A percentile compares a stretch with the other conserved stretches of the same genome.
These are phyloP conservation scores for Dendrolimus pini DNA, from an alignment of 2,888 invertebrate genomes.

Conservation along the genomic window DNA sequence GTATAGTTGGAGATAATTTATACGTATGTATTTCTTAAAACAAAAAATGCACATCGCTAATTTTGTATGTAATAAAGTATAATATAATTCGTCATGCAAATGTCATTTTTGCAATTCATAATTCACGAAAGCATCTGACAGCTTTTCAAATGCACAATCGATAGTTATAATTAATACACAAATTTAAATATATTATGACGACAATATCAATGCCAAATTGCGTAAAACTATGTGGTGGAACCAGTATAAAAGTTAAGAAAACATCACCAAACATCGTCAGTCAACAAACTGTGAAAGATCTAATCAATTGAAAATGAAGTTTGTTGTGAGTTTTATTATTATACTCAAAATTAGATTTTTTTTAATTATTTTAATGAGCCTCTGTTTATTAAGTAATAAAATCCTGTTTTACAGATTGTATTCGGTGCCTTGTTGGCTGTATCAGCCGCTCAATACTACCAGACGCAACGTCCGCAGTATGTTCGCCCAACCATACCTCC, in stretches of 20 bases:
- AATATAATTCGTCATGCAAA: background rate
- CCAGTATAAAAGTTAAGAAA: constrained; percentile 38
- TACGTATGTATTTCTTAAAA: no score
- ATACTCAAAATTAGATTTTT: background rate
- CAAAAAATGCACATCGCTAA: no score
- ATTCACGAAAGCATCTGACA: constrained; percentile 11
- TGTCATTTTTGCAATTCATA: background rate
- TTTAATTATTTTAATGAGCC: background rate
- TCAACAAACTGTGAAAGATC: constrained; percentile 18
- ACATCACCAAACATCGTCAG: constrained; percentile 26
- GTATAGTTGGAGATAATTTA: no score
- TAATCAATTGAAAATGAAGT: constrained; percentile 41
- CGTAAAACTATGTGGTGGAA: constrained; percentile 31
- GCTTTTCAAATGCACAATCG: constrained; percentile 14
- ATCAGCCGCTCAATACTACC: constrained; percentile 36
- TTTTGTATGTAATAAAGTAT: no score
- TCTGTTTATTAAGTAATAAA: background rate
- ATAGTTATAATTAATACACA: constrained; percentile 27
- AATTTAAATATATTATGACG: constrained; percentile 35
- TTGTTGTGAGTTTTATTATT: constrained; percentile 30
- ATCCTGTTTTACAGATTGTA: constrained; percentile 22
- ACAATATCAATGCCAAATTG: constrained; percentile 45
- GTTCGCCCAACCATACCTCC: constrained; percentile 11
- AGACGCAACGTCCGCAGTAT: constrained; percentile 6
- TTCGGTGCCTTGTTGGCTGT: constrained; percentile 47